phyloP scores from a whole-genome alignment of 2,797 vertebrate genomes.

The Clamator glandarius region DNA sequence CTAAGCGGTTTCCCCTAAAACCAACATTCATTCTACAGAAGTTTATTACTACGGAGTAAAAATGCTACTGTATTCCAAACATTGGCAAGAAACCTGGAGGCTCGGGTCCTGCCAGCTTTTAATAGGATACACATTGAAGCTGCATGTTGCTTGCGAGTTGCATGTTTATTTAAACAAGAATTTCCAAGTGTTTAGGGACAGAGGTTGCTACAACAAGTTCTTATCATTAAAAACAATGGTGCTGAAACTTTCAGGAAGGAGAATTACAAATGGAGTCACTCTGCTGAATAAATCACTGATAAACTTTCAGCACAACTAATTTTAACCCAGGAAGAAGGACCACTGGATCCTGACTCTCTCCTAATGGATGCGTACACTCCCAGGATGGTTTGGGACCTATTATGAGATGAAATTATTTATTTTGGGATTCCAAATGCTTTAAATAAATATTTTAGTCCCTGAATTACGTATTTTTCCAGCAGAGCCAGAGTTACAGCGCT shows the following conservation, averaged over 20 bases:
- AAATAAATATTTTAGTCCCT: conserved; percentile 20
- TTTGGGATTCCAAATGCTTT: conserved; percentile 13
- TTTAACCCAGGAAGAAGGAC: background rate
- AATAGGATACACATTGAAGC: conserved; percentile 83
- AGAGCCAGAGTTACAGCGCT: background rate
- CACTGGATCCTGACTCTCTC: background rate
- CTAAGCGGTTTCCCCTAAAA: conserved; percentile 9
- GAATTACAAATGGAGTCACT: conserved; percentile 39
- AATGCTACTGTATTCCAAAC: conserved; percentile 76
- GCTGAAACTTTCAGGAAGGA: conserved; percentile 26
- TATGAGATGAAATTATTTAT: conserved; percentile 37
- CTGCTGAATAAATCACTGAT: conserved; percentile 67
- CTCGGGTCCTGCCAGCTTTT: conserved; percentile 75
- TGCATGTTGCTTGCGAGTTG: conserved; percentile 67
- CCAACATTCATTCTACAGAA: background rate
- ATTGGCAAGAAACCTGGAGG: conserved; percentile 70
- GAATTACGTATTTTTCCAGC: background rate
- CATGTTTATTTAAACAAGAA: conserved; percentile 75
- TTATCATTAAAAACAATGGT: conserved; percentile 77
- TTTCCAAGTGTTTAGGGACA: conserved; percentile 76
- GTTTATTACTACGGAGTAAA: conserved; percentile 61
- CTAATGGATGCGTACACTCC: background rate
- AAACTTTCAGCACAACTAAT: conserved; percentile 56
- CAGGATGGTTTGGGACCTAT: background rate
- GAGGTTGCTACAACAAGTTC: conserved; percentile 82